Conservation (phyloP, 2,888 invertebrate genomes). For the Limnephilus rhombicus region DNA sequence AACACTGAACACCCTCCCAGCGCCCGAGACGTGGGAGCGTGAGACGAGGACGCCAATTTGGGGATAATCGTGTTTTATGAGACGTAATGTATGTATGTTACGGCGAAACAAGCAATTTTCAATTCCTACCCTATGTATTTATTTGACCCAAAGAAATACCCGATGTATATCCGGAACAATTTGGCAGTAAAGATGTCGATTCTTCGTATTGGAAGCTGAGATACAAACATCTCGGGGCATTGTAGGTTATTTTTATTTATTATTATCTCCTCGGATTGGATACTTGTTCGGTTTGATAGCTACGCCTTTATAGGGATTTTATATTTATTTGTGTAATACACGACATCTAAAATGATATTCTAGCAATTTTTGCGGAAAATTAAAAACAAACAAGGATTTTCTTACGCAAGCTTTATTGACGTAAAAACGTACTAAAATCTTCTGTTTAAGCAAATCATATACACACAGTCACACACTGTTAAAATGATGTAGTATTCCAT, state of each 20-base stretch:
- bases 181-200: slow-evolving; percentile 32
- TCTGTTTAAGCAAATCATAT: not conserved
- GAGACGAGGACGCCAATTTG: slow-evolving; percentile 51
- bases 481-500: not conserved
- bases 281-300: not conserved
- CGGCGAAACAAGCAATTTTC: slow-evolving; percentile 52
- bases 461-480: not conserved
- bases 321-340: not conserved
- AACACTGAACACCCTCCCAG: not conserved
- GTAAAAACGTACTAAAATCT: not conserved
- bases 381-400: not conserved
- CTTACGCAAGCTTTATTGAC: not conserved
- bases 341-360: not conserved
- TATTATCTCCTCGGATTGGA: slow-evolving; percentile 17
- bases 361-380: not conserved
- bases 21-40: not conserved
- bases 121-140: slow-evolving; percentile 40
- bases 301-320: not conserved
- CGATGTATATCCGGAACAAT: slow-evolving; percentile 41
- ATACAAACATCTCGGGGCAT: slow-evolving; percentile 26
- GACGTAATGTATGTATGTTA: slow-evolving; percentile 52
- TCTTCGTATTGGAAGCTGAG: not conserved
- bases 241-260: slow-evolving; percentile 21
- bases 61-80: slow-evolving; percentile 58
- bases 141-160: slow-evolving; percentile 43